These are phyloP conservation scores for Python bivittatus DNA, from an alignment of 2,113 vertebrate genomes.

Conservation along the genomic window DNA sequence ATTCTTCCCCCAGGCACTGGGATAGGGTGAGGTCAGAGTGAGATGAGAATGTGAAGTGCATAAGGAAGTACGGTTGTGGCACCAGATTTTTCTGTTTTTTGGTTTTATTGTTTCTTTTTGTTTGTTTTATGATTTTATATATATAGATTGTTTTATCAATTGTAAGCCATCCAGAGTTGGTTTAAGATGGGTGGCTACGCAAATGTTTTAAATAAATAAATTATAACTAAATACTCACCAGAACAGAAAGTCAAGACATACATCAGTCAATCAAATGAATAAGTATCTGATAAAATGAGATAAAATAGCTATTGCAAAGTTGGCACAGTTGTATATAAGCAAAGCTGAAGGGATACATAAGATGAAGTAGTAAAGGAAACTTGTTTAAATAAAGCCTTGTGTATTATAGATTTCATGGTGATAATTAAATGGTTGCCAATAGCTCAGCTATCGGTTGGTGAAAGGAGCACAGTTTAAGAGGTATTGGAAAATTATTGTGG, in stretches of 20 bases:
- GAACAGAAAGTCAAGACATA: background rate
- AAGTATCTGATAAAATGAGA: background rate
- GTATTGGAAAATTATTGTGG: background rate
- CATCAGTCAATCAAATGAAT: background rate
- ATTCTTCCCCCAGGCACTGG: background rate
- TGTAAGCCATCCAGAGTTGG: background rate
- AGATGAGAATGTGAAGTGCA: background rate
- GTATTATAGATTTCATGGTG: background rate
- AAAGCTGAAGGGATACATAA: background rate
- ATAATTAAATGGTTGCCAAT: background rate
- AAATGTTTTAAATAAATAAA: too few species aligned
- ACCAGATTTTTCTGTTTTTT: background rate
- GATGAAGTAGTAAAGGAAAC: background rate
- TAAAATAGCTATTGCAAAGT: background rate
- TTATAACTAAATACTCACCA: background rate
- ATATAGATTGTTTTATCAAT: background rate
- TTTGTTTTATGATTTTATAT: background rate
- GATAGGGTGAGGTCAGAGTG: background rate
- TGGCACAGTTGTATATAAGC: background rate
- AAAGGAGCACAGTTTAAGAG: background rate
- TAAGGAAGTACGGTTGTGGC: background rate
- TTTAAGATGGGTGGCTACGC: background rate
- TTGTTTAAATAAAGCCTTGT: background rate
- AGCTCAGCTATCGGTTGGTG: background rate
- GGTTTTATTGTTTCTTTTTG: background rate